Base-by-base conservation (phyloP, 2,888 invertebrate genomes). In the Caenorhabditis drosophilae region DNA sequence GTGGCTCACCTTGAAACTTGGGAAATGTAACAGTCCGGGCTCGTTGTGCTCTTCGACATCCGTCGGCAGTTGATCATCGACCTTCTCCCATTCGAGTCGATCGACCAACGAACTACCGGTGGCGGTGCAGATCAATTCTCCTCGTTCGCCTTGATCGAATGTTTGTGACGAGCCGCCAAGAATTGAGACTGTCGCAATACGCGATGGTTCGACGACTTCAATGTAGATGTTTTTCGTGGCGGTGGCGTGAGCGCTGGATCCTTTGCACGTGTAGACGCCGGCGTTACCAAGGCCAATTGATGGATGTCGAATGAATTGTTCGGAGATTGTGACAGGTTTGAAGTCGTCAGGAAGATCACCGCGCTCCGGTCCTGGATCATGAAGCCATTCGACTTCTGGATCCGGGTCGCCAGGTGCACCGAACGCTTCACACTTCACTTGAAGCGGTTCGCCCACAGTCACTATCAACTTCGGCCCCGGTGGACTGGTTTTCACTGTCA, bases 181-280 rank as follows among this genome's bases (percentile, higher is more conserved):
- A 46, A 82, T 77, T 3, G 79, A 76, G 7, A 82, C 77, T 2
- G 82, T 82, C 7, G 82, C 80, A 25, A 79, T 62, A 41, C 70
- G 66, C 6, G 78, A 77, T 15, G 82, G 76, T 55, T 83, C 81
- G 4, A 82, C 80, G 7, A 81, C 81, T 50, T 82, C 80, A 50
- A 81, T 77, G 62, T 78, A 79, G 54, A 81, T 81, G 60, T 80
- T 79, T 62, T 80, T 81, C 20, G 81, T 80, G 25, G 81, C 81
- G n/a, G 80, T 76, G n/a, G 79, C 79, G 50, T 77, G 76, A 7
- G 76, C 62, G 67, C 85, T 85, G 47, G 80, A 77, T 38, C 84
- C 85, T 22, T 84, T 83, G 76, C 86, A 86, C 9, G 83, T 80
- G 76, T 86, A 86, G 20, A 75, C 67, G 36, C 83, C 83, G 48